phyloP scores from a whole-genome alignment of 2,113 vertebrate genomes.

The Phalacrocorax brasilianus region DNA sequence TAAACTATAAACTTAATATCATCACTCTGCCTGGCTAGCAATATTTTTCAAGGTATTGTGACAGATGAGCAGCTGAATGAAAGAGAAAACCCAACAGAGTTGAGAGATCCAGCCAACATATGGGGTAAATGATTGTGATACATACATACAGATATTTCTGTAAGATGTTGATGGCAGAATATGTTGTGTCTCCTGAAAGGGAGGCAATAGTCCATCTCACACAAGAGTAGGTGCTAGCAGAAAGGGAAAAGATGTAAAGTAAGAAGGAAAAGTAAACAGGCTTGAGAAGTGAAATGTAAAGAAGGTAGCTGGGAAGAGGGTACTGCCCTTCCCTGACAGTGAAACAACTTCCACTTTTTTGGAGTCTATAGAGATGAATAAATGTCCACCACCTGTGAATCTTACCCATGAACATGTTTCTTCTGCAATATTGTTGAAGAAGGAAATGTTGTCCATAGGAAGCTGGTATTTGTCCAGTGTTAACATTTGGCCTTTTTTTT shows the following conservation, averaged over 20 bases:
- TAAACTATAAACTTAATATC: constrained; percentile 39
- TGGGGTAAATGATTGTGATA: neutral
- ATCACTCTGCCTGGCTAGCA: neutral
- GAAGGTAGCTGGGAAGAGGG: neutral
- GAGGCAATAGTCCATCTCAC: neutral
- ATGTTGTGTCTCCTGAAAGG: neutral
- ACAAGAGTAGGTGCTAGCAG: neutral
- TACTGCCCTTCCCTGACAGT: neutral
- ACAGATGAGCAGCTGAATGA: neutral
- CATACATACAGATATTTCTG: neutral
- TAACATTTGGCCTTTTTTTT: neutral
- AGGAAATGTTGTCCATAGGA: neutral
- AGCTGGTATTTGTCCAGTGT: neutral
- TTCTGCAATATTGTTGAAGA: neutral
- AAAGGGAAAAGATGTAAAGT: neutral
- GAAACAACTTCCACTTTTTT: neutral
- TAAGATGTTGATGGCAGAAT: neutral
- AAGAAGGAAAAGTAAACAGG: neutral
- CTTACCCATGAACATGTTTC: neutral
- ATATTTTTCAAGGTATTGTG: neutral
- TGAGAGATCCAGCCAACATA: neutral
- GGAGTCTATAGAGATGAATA: neutral
- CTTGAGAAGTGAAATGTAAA: neutral
- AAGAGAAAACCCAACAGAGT: neutral
- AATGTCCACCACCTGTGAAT: neutral